A percentile compares a stretch with the other conserved stretches of the same genome.
Conservation (phyloP, 1,140 invertebrate genomes). For the Zeugodacus cucurbitae region DNA sequence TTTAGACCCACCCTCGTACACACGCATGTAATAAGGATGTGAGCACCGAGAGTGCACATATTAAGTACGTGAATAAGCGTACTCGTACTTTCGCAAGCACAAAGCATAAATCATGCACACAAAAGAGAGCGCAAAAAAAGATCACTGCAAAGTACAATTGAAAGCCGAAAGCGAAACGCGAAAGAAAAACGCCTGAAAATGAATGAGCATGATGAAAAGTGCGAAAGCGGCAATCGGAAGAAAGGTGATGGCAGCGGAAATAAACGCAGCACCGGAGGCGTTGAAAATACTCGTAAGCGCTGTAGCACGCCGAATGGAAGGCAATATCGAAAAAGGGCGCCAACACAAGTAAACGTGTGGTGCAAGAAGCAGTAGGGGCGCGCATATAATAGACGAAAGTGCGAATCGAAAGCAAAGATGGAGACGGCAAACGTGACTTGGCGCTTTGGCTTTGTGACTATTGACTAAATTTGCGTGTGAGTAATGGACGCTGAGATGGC, state of each 20-base stretch:
- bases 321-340: slow-evolving; percentile 1
- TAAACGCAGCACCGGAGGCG: background rate
- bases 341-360: background rate
- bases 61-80: background rate
- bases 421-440: background rate
- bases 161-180: background rate
- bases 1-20: background rate
- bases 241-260: background rate
- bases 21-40: background rate
- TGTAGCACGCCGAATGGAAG: background rate
- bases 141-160: background rate
- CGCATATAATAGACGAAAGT: background rate
- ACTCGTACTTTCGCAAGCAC: slow-evolving; percentile 9
- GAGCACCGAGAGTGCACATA: background rate
- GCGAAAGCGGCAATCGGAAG: slow-evolving; percentile 21
- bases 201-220: slow-evolving; percentile 28
- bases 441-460: background rate
- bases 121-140: background rate
- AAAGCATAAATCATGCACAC: slow-evolving; percentile 19
- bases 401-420: background rate
- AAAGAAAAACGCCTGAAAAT: slow-evolving; percentile 2
- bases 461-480: background rate
- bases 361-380: background rate
- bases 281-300: background rate
- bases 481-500: background rate